Evolutionary conservation across 2,888 invertebrate genomes (phyloP), one percentile per base, ranked within the genome.

Genomic region (Acanthosepion lycidas): DNA sequence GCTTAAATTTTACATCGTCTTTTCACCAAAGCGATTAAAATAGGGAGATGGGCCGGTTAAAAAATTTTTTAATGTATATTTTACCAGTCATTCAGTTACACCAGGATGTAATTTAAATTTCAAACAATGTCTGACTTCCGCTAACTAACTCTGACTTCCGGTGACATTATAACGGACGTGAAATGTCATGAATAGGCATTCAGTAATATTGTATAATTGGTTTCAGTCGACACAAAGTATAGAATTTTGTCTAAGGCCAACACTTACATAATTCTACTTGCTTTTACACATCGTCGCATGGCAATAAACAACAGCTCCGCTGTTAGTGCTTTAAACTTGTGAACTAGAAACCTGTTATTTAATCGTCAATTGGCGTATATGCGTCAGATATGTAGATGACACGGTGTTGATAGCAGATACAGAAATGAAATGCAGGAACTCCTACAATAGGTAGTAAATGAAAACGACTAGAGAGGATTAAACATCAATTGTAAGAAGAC

Each of bases 121-220:
- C n/a, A 78, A 78, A 78, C n/a, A 78, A 78, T 78, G n/a, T n/a
- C n/a, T n/a, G 78, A 78, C 78, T 78, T 78, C 78, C 78, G 78
- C 15, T 78, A 78, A 78, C 78, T 78, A 33, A 33, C 33, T 78
- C 78, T 64, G 23, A 78, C 78, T 78, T 78, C 78, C 78, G 78
- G 78, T 33, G 15, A n/a, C 15, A 78, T n/a, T 33, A 15, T 78
- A 78, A 33, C n/a, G 78, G 78, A 78, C 78, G n/a, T n/a, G n/a
- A 78, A 78, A 78, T 78, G 78, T 78, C 78, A 78, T 78, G 6
- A n/a, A 9, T 33, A 5, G n/a, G 15, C 78, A 33, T 78, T n/a
- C 15, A 9, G 33, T 78, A 23, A 78, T 78, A 78, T 78, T 12
- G 12, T 33, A 33, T 78, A n/a, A 78, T 78, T n/a, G n/a, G 28